Base-by-base conservation (phyloP, 2,888 invertebrate genomes). In the Pteria penguin region DNA sequence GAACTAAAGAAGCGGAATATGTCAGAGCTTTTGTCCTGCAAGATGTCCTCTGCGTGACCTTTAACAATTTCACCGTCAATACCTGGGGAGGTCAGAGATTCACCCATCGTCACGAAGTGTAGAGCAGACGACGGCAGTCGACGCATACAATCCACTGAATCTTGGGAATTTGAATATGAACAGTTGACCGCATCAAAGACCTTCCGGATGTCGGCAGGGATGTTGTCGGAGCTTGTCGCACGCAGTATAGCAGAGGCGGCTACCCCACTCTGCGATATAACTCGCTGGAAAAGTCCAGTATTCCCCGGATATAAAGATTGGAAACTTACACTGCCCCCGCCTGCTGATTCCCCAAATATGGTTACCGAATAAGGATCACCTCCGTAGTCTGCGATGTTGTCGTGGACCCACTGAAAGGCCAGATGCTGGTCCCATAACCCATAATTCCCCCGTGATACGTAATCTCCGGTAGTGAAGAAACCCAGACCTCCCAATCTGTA, bases 301-400 rank as follows among this genome's bases (percentile, higher is more conserved):
- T 72, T 8, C 79, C n/a, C n/a, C n/a, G n/a, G n/a, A n/a, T n/a
- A n/a, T n/a, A n/a, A n/a, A n/a, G n/a, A n/a, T n/a, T n/a, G 79
- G 4, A 83, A 36, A 26, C 79, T 72, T 8, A 78, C 80, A 54
- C 78, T 77, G 18, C 73, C 78, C 1, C 79, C 83, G 2, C 86
- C 86, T 45, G 98, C 97, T 72, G 97, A 97, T 92, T 98, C 97
- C 22, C 98, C 98, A 91, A 98, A 97, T 66, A 98, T 93, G 96
- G 98, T 97, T 67, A 97, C 95, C 90, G 96, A 96, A 87, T 96
- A 94, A 27, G 97, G 96, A 92, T 97, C 97, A 5, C 97, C 97
- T 52, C 87, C 89, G 67, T 87, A 87, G 36, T 78, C 60, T 18
- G 72, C 60, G 22, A 92, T 93, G 93, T n/a, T n/a, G n/a, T n/a